Conservation (phyloP, 2,888 invertebrate genomes). For the Patella depressa region DNA sequence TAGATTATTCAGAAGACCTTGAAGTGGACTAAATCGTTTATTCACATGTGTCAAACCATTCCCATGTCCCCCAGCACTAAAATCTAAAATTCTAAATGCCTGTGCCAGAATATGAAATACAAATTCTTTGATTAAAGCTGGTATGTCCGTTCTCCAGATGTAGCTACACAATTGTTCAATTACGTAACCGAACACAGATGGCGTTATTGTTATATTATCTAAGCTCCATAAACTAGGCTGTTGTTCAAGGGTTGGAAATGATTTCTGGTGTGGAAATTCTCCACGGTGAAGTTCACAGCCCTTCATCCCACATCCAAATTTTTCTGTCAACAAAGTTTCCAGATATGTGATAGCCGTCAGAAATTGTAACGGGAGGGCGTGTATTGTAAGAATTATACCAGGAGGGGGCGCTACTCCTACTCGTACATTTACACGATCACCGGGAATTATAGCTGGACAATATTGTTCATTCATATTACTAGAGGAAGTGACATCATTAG, state of each 20-base stretch:
- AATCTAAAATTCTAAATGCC: slow-evolving; percentile 61
- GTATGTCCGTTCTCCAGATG: slow-evolving; percentile 65
- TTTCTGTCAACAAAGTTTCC: slow-evolving; percentile 66
- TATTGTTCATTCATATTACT: slow-evolving; percentile 65
- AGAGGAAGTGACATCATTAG: slow-evolving; percentile 60
- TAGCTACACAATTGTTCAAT: slow-evolving; percentile 66
- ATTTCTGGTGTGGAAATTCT: slow-evolving; percentile 37
- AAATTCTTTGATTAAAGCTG: slow-evolving; percentile 66
- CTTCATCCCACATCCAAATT: slow-evolving; percentile 59
- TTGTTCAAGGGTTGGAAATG: slow-evolving; percentile 34
- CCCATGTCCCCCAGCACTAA: slow-evolving; percentile 51
- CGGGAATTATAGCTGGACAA: slow-evolving; percentile 66
- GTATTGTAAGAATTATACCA: slow-evolving; percentile 64
- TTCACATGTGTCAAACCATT: slow-evolving; percentile 35
- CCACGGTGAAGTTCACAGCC: slow-evolving; percentile 44
- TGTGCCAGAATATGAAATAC: slow-evolving; percentile 68
- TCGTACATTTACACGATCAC: slow-evolving; percentile 57
- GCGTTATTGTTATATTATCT: slow-evolving; percentile 62
- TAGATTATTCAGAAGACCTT: slow-evolving; percentile 58
- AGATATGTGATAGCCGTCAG: slow-evolving; percentile 68
- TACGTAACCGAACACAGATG: slow-evolving; percentile 57
- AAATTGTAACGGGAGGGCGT: slow-evolving; percentile 70
- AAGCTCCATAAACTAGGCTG: slow-evolving; percentile 61
- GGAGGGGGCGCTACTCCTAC: slow-evolving; percentile 67
- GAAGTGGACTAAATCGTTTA: slow-evolving; percentile 54